Evolutionary conservation across 2,113 vertebrate genomes (phyloP).

Genomic region (Aix galericulata): DNA sequence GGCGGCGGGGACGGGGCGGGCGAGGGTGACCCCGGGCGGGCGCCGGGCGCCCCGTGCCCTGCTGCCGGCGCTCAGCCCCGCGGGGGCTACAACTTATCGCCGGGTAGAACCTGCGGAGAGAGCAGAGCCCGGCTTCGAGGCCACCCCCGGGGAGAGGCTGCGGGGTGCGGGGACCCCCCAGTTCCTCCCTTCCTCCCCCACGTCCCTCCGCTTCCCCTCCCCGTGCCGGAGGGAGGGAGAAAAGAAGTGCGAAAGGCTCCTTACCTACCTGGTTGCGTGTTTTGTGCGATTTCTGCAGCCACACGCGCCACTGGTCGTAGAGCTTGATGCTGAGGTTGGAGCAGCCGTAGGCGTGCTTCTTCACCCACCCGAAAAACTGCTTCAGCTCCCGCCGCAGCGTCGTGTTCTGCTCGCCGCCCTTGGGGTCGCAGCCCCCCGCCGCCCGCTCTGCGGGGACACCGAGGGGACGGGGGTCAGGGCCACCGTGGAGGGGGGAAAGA

Average conservation of each 20-base stretch:
- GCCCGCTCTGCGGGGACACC: conserved; percentile 73
- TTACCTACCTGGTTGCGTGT: conserved; percentile 98
- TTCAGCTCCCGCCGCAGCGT: conserved; percentile 94
- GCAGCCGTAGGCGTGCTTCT: conserved; percentile 94
- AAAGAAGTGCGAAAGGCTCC: conserved; percentile 69
- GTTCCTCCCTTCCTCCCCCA: not conserved
- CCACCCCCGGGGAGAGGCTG: not conserved
- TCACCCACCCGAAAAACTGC: conserved; percentile 97
- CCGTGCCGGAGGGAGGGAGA: not conserved
- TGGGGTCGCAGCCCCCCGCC: conserved; percentile 89
- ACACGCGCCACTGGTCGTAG: conserved; percentile 97
- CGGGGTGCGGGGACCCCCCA: no score
- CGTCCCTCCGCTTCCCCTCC: not conserved
- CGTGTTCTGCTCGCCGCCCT: conserved; percentile 92
- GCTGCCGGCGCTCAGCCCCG: not conserved
- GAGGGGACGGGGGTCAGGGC: not conserved
- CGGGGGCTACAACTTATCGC: conserved; percentile 89
- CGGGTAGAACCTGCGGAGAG: conserved; percentile 89
- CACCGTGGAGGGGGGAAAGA: not conserved
- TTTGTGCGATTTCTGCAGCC: conserved; percentile 99
- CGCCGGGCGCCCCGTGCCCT: not conserved
- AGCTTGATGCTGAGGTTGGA: conserved; percentile 96
- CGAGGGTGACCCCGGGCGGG: not conserved
- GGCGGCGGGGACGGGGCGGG: not conserved
- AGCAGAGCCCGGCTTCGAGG: conserved; percentile 35